Evolutionary conservation across 92 coral and sea anemone genomes (phyloP).

Genomic region (Zoanthus solanderi): DNA sequence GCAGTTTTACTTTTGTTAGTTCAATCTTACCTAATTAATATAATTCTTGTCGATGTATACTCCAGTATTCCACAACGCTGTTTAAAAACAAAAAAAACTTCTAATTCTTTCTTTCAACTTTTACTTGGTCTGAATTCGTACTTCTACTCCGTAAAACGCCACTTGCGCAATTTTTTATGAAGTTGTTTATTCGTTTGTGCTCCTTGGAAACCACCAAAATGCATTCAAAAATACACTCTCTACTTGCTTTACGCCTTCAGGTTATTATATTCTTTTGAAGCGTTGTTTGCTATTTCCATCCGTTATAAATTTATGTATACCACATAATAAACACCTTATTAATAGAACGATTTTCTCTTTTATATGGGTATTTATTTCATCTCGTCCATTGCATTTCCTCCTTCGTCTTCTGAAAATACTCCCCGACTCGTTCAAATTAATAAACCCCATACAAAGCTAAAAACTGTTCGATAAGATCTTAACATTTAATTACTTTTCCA

Average conservation of each 20-base stretch:
- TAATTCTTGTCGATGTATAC: constrained; percentile 5
- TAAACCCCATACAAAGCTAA: neutral
- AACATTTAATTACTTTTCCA: neutral
- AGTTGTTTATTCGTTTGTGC: constrained; percentile 9
- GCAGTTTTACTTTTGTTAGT: neutral
- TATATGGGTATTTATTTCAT: constrained; percentile 1
- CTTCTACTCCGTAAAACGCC: constrained; percentile 1
- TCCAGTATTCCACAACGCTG: neutral
- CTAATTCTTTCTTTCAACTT: constrained; percentile 5
- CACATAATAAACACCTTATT: constrained; percentile 5
- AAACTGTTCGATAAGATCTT: constrained; percentile 8
- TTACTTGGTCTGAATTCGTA: neutral
- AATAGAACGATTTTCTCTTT: constrained; percentile 4
- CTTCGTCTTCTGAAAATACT: neutral
- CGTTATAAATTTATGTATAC: constrained; percentile 1
- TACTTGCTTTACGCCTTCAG: constrained; percentile 1
- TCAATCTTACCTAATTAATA: neutral
- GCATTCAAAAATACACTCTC: neutral
- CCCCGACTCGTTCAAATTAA: constrained; percentile 7
- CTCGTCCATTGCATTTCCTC: constrained; percentile 8
- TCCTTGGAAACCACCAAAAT: constrained; percentile 3
- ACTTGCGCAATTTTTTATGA: neutral
- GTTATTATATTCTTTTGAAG: neutral
- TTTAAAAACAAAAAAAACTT: constrained; percentile 1
- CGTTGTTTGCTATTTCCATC: neutral